A percentile compares a stretch with the other conserved stretches of the same genome.
Conservation (phyloP, 2,797 vertebrate species). For the Sebastes cheni region DNA sequence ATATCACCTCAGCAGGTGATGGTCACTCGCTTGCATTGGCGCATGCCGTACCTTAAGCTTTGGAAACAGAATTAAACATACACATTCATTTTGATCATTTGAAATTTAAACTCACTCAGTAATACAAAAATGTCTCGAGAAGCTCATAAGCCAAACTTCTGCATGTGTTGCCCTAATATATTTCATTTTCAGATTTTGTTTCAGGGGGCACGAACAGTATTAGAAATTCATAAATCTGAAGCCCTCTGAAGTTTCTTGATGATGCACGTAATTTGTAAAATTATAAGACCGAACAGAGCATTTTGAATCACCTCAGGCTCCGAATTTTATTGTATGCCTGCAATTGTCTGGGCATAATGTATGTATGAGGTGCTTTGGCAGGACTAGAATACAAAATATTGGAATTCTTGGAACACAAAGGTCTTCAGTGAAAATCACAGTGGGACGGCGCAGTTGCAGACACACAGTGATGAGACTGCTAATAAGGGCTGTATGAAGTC, state of each 20-base stretch:
- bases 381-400: conserved; percentile 45
- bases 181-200: not conserved
- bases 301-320: conserved; percentile 12
- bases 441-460: conserved; percentile 31
- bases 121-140: not conserved
- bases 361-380: conserved; percentile 33
- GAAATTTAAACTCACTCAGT: not conserved
- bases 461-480: conserved; percentile 51
- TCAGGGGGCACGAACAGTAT: not conserved
- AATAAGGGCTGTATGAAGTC: conserved; percentile 47
- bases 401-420: conserved; percentile 41
- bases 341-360: conserved; percentile 35
- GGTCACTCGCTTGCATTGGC: too few relatives aligned
- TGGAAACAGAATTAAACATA: not conserved
- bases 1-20: too few relatives aligned
- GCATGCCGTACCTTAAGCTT: too few relatives aligned
- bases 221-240: not conserved
- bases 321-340: conserved; percentile 17
- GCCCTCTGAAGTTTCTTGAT: conserved; percentile 1
- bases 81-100: not conserved
- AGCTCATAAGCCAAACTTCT: not conserved
- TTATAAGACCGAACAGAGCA: not conserved
- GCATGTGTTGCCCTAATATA: not conserved
- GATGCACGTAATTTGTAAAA: conserved; percentile 16
- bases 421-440: conserved; percentile 46